phyloP scores from a whole-genome alignment of 2,797 vertebrate species.

The Hemitrygon akajei region DNA sequence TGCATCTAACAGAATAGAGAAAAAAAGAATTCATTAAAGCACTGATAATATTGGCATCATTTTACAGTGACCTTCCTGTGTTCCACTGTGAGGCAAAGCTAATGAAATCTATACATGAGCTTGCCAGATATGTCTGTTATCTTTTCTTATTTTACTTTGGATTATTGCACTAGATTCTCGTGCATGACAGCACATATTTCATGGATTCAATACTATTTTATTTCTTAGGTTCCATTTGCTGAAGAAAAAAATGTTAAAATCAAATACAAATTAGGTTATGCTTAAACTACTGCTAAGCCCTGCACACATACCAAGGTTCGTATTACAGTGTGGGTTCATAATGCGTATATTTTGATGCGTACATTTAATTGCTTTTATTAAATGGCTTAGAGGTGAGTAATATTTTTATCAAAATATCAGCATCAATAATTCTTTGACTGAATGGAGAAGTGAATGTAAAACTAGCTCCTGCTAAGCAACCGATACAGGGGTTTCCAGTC shows the following conservation, averaged over 20 bases:
- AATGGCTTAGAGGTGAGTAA: not conserved
- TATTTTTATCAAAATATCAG: not conserved
- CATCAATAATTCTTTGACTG: not conserved
- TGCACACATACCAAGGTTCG: not conserved
- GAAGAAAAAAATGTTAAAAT: not conserved
- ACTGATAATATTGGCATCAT: slow-evolving; percentile 33
- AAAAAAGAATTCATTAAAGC: slow-evolving; percentile 36
- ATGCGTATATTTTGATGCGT: not conserved
- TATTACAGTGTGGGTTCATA: not conserved
- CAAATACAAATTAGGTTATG: slow-evolving; percentile 27
- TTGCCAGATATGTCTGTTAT: slow-evolving; percentile 34
- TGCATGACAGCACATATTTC: slow-evolving; percentile 33
- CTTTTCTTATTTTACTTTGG: slow-evolving; percentile 35
- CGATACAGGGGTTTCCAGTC: not conserved
- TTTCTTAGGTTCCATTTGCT: slow-evolving; percentile 4
- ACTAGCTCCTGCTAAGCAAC: not conserved
- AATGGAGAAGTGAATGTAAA: not conserved
- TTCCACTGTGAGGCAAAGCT: slow-evolving; percentile 28
- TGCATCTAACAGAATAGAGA: slow-evolving; percentile 27
- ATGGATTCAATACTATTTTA: slow-evolving; percentile 8
- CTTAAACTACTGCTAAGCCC: not conserved
- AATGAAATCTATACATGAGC: slow-evolving; percentile 35
- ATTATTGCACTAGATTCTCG: slow-evolving; percentile 34
- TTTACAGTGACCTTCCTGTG: slow-evolving; percentile 33
- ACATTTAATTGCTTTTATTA: slow-evolving; percentile 24